Evolutionary conservation across 2,797 vertebrate genomes (phyloP), one percentile per base, ranked within the genome.

Genomic region (Sciurus carolinensis): DNA sequence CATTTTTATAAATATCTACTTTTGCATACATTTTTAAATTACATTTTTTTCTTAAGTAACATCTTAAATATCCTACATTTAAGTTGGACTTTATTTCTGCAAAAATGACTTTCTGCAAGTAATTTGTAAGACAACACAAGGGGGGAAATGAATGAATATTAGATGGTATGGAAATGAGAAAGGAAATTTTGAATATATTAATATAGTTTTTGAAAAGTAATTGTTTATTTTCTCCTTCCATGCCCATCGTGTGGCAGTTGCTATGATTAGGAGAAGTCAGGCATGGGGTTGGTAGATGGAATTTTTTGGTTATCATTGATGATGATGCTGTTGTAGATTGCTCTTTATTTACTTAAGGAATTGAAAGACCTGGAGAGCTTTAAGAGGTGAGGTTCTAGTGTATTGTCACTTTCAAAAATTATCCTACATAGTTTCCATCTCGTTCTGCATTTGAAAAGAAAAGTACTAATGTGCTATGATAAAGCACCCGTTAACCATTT

Each of bases 161-260:
- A 9, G 11, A 14, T 50, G 12, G 33, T 26, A 26, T 28, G 8
- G 28, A 86, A 92, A 80, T 86, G 33, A 83, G n/a, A 95, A 96
- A 94, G 47, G 36, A 95, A 94, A 39, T 2, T 90, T 82, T 76
- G 14, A 92, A 88, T 69, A 87, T 88, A 86, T 52, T 33, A 75
- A 86, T 75, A 50, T 4, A 36, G 3, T 66, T 69, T 39, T 59
- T 50, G 3, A 39, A 82, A 83, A 79, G 7, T 57, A 62, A 87
- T 57, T 64, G 3, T 36, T 90, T 87, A 39, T 66, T 66, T 57
- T 18, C 14, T 22, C 20, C 13, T 57, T 93, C 86, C 14, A 28
- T 10, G 36, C 7, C 90, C 64, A 82, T 1, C 57, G 17, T 24
- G 30, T 28, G 67, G 69, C 15, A 50, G 30, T 66, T 71, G n/a